Evolutionary conservation across 2,113 vertebrate genomes (phyloP), one percentile per base, ranked within the genome.

Genomic region (Coturnix japonica): DNA sequence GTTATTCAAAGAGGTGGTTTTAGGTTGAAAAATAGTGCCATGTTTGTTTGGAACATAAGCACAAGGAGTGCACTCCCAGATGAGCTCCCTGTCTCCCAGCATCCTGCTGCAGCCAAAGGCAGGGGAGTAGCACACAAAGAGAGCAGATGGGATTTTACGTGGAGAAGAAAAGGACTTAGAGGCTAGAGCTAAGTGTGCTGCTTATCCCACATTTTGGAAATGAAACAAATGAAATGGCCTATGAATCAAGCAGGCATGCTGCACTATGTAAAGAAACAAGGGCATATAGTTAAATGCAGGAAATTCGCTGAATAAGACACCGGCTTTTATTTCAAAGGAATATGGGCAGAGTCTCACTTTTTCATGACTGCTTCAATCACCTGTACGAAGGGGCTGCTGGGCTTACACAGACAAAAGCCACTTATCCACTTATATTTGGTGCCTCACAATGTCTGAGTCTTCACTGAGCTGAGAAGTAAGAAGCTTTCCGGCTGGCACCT

Each of bases 21-120:
- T 81, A 87, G 93, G 91, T 94, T 94, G 92, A 92, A 95, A 94
- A 92, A 93, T 85, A 87, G 89, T 91, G 89, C 73, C 81, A 51
- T 28, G 54, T 82, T 94, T 78, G 57, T 87, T 94, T 89, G 81
- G 89, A 87, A 92, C 77, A 78, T 35, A 93, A 93, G 85, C 71
- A 60, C 7, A 30, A 87, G 81, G 92, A 82, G 73, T 2, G 0
- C 46, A 21, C 84, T 86, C 63, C 21, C 71, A 91, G 81, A 93
- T 57, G 80, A 26, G 25, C 78, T 82, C 84, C 46, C 51, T 74
- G 75, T 85, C 81, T 89, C 90, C 44, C 74, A 70, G 20, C 81
- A 56, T 57, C 71, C 83, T 59, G 59, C 87, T 78, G 79, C 91
- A 82, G 81, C 83, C 3, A 41, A 73, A 89, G 86, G 81, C 89